Evolutionary conservation across 2,888 invertebrate species (phyloP).

Genomic region (Drosophila birchii): DNA sequence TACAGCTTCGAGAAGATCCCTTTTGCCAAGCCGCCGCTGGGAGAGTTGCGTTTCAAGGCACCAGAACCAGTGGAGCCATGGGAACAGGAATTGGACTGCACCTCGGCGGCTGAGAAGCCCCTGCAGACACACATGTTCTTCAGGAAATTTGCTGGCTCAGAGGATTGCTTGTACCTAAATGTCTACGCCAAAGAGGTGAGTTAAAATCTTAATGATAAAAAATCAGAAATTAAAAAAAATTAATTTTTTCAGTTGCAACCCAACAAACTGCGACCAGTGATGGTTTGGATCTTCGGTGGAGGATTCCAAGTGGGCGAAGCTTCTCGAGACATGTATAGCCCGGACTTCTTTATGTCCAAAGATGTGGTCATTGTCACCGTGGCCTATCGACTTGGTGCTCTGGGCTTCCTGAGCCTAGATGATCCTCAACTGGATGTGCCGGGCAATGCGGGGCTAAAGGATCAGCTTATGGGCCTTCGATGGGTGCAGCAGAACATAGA

Average conservation of each 20-base stretch:
- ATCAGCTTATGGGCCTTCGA: slow-evolving; percentile 85
- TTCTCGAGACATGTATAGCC: slow-evolving; percentile 83
- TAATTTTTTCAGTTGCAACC: slow-evolving; percentile 70
- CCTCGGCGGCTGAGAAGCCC: slow-evolving; percentile 80
- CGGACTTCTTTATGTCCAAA: slow-evolving; percentile 85
- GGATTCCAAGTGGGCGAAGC: slow-evolving; percentile 85
- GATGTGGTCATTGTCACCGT: slow-evolving; percentile 85
- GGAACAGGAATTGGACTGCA: slow-evolving; percentile 84
- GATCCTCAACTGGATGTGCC: slow-evolving; percentile 85
- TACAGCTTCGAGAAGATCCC: slow-evolving; percentile 83
- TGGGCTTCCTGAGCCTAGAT: slow-evolving; percentile 85
- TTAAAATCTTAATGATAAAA: background rate
- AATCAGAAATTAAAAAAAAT: no score
- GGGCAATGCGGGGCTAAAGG: slow-evolving; percentile 86
- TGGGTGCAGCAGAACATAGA: slow-evolving; percentile 86
- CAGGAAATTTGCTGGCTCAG: slow-evolving; percentile 84
- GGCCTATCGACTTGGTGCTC: slow-evolving; percentile 85
- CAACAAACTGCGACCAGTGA: slow-evolving; percentile 79
- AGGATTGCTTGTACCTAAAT: slow-evolving; percentile 86
- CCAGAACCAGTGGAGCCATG: slow-evolving; percentile 84
- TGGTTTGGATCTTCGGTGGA: slow-evolving; percentile 86
- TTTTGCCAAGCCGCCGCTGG: slow-evolving; percentile 83
- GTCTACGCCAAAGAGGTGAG: slow-evolving; percentile 84
- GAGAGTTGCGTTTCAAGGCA: slow-evolving; percentile 83
- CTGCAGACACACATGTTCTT: slow-evolving; percentile 82